Conservation (phyloP, 1,140 invertebrate species). For the Drosophila bocqueti region DNA sequence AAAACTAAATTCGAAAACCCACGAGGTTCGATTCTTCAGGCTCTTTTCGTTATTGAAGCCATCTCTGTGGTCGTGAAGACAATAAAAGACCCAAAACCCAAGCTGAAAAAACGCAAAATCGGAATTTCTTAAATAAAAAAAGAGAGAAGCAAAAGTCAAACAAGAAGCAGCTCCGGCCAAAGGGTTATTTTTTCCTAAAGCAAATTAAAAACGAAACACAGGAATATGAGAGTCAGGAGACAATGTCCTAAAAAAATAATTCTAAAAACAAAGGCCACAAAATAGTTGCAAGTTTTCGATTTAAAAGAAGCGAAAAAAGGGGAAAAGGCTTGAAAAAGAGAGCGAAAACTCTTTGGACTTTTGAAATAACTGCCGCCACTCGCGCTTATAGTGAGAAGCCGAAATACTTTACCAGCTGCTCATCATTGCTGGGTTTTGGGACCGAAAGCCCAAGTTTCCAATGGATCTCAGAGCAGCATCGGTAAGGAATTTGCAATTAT, state of each 20-base stretch:
- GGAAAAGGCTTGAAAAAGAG: not conserved
- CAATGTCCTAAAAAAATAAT: slow-evolving; percentile 29
- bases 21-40: slow-evolving; percentile 16
- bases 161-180: slow-evolving; percentile 34
- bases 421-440: slow-evolving; percentile 61
- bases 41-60: slow-evolving; percentile 58
- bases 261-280: slow-evolving; percentile 58
- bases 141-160: slow-evolving; percentile 34
- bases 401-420: slow-evolving; percentile 73
- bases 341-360: slow-evolving; percentile 10
- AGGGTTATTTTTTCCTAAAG: slow-evolving; percentile 59
- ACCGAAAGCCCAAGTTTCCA: slow-evolving; percentile 15
- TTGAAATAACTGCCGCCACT: slow-evolving; percentile 47
- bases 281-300: slow-evolving; percentile 62
- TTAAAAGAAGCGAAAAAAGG: slow-evolving; percentile 9
- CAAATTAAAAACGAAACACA: slow-evolving; percentile 55
- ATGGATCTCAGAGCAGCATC: slow-evolving; percentile 17
- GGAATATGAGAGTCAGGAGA: slow-evolving; percentile 39
- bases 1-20: slow-evolving; percentile 63
- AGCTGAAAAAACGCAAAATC: slow-evolving; percentile 64
- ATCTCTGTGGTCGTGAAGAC: slow-evolving; percentile 78
- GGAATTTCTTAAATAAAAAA: slow-evolving; percentile 63
- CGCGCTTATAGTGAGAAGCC: slow-evolving; percentile 58
- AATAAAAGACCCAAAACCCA: slow-evolving; percentile 66
- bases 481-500: slow-evolving; percentile 68